Evolutionary conservation across 2,888 invertebrate genomes (phyloP), one percentile per base, ranked within the genome.

Genomic region (Drosophila melanocephala): DNA sequence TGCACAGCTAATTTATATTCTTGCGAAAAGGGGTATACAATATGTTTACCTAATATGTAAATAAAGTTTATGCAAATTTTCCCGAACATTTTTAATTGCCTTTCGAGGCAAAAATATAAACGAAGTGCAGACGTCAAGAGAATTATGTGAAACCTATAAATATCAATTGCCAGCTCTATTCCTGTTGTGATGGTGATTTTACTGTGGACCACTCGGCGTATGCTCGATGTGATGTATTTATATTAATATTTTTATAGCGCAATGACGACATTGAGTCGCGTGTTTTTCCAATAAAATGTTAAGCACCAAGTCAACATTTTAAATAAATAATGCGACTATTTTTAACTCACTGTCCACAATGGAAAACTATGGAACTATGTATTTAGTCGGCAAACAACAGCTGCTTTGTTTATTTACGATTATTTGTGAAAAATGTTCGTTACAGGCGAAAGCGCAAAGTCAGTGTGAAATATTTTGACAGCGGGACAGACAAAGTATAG

Each of bases 241-340:
- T 53, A 22, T 53, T 16, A 1, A 26, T 87, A 89, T 87, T 87
- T 89, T 85, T 75, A 81, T 79, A 60, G 58, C 73, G 39, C 75
- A 68, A 86, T 90, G 87, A 88, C 90, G 87, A 88, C 89, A 90
- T 90, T 90, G 87, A 68, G 72, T 52, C 42, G 81, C 84, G 76
- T 77, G 83, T 80, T 77, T 84, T 84, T 89, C 80, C 81, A 86
- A 86, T 87, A 88, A 90, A 88, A 79, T 79, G 62, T 75, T 76
- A 71, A 75, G 72, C 75, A 60, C 19, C 62, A 28, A 35, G 53
- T 39, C 59, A 61, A 44, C 52, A 47, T 42, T 63, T 69, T 51
- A 58, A 69, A 80, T 72, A 80, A 72, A 80, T 80, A 76, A 61
- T 63, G 33, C 47, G n/a, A n/a, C 64, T 79, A 80, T 80, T 76